Evolutionary conservation across 1,140 invertebrate genomes (phyloP), one percentile per base, ranked within the genome.

Genomic region (Trichoplusia ni): DNA sequence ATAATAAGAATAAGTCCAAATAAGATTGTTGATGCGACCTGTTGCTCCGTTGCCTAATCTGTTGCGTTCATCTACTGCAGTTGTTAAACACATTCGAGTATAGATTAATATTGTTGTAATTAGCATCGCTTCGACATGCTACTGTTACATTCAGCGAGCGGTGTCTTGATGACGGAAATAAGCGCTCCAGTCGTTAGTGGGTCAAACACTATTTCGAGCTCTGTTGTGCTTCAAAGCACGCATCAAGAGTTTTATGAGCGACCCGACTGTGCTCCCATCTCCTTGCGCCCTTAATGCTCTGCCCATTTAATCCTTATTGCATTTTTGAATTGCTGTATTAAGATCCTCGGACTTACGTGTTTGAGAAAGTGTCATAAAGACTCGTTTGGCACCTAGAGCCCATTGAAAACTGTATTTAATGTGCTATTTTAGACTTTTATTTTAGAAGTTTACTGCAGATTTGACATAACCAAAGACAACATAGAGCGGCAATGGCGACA

Each of bases 121-220:
- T 75, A 83, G 81, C 65, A 79, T 78, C 71, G 63, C 59, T 49
- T 73, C 64, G 42, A 67, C 64, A 66, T 71, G 58, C 27, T 64
- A 54, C 69, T 63, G 21, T 35, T 46, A 44, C 38, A 44, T 44
- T 61, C 19, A 75, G 64, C 65, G 72, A 71, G 69, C 78, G 73
- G 66, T 69, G 69, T 79, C 71, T 77, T 77, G 79, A 86, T 85
- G 84, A 87, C 87, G 85, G 85, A 90, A 87, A 89, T 90, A 90
- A 83, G 77, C 84, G 74, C 76, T 90, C 84, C 87, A 88, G 83
- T 73, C 79, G 81, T 86, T 87, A 87, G 67, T 90, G 78, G 87
- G 87, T 90, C 87, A 88, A 82, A 54, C 61, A 83, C 81, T 90
- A 90, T 90, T 90, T 87, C 78, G 80, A 79, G 79, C 68, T 73